These are phyloP conservation scores for Dendrocopos noguchii DNA, from an alignment of 2,113 vertebrate genomes.

Conservation along the genomic window DNA sequence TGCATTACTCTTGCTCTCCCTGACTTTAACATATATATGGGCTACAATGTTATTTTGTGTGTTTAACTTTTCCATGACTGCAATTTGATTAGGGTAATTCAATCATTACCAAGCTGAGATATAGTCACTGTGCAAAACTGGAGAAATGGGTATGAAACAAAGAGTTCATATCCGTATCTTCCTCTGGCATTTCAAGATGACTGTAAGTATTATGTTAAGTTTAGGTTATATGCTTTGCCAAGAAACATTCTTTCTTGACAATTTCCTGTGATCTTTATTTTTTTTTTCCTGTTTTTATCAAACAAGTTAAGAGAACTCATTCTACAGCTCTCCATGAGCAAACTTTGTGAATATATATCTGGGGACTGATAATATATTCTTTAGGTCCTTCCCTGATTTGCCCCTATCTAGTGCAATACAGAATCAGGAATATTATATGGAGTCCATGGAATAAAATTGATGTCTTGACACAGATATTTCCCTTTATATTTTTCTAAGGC, in stretches of 20 bases:
- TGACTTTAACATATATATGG: neutral
- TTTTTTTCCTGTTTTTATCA: neutral
- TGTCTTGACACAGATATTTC: neutral
- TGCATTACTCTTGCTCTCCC: neutral
- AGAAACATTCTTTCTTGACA: neutral
- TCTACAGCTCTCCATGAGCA: accelerated
- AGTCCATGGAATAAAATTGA: neutral
- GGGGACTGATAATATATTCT: accelerated
- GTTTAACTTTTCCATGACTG: neutral
- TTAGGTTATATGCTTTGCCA: neutral
- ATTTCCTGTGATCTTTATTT: neutral
- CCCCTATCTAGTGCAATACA: neutral
- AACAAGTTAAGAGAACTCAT: neutral
- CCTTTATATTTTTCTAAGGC: neutral
- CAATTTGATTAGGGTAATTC: neutral
- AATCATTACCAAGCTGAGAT: neutral
- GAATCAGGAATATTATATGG: neutral
- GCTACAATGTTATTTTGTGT: neutral
- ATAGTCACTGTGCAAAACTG: neutral
- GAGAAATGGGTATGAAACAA: neutral
- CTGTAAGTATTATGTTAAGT: neutral
- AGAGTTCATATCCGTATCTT: neutral
- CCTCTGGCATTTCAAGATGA: neutral
- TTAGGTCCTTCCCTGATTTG: neutral
- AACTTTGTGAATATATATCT: neutral